Conservation (phyloP, 1,140 invertebrate species). For the Mamestra configurata region DNA sequence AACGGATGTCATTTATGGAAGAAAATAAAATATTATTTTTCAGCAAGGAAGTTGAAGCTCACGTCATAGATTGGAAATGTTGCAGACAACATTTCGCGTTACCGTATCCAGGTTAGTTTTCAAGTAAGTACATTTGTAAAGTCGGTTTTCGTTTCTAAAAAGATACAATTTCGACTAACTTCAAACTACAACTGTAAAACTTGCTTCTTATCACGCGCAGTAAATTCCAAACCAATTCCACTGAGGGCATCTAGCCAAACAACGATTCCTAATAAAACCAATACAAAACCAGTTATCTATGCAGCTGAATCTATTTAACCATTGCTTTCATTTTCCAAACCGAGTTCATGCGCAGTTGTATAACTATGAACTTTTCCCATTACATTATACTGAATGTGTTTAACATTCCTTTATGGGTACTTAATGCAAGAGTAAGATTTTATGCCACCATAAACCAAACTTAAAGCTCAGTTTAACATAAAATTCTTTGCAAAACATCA, state of each 20-base stretch:
- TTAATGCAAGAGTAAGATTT: neutral
- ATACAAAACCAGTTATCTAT: conserved; percentile 13
- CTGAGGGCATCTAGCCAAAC: conserved; percentile 4
- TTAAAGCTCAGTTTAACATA: neutral
- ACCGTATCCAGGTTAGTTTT: neutral
- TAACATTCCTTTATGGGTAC: neutral
- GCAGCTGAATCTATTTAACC: neutral
- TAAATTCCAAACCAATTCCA: conserved; percentile 8
- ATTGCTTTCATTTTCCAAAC: neutral
- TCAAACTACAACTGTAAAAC: conserved; percentile 6
- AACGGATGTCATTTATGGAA: neutral
- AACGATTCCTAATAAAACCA: conserved; percentile 14
- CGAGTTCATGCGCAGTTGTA: neutral
- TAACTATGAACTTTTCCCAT: neutral
- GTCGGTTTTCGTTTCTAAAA: neutral
- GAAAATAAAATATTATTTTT: neutral
- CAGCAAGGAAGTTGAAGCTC: neutral
- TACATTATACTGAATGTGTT: neutral
- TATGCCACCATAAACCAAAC: conserved; percentile 7
- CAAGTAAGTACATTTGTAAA: neutral
- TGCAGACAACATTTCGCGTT: neutral
- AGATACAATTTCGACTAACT: neutral
- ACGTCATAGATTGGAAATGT: neutral
- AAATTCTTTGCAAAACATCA: conserved; percentile 14
- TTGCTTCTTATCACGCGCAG: neutral